Percentiles rank a stretch among this genome's conserved stretches.
Evolutionary conservation across 1,140 invertebrate species (phyloP).

Genomic region (Prorops nasuta): DNA sequence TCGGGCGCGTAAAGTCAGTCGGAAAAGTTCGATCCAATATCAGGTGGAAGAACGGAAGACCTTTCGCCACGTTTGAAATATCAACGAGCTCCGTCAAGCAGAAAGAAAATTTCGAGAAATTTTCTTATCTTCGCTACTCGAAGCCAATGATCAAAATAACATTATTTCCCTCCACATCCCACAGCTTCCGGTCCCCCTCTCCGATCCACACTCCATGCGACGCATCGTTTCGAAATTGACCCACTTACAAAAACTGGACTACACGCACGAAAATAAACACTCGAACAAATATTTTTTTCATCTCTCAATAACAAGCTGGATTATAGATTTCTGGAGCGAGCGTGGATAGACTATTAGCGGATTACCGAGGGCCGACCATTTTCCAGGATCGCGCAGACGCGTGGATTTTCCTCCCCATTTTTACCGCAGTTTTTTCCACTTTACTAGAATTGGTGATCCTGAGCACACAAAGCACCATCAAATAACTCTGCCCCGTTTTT

Average conservation of each 20-base stretch:
- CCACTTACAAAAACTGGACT: too few species aligned
- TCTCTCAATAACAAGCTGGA: too few species aligned
- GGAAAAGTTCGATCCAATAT: constrained; percentile 2
- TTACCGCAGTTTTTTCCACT: too few species aligned
- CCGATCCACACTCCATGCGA: background rate
- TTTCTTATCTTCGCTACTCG: constrained; percentile 8
- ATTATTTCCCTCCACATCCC: background rate
- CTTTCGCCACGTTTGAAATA: constrained; percentile 16
- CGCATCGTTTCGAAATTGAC: background rate
- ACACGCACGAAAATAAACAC: background rate
- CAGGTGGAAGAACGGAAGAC: background rate
- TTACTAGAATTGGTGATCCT: too few species aligned
- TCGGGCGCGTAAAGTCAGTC: constrained; percentile 4
- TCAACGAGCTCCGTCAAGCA: constrained; percentile 2
- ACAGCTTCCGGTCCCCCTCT: background rate
- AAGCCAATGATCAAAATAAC: constrained; percentile 1
- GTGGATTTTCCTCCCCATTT: too few species aligned
- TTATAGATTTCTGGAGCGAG: constrained; percentile 43
- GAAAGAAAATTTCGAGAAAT: constrained; percentile 12
- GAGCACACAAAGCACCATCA: too few species aligned
- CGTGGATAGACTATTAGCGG: constrained; percentile 45
- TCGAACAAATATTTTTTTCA: background rate
- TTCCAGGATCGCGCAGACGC: constrained; percentile 33
- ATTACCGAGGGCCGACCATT: constrained; percentile 45
- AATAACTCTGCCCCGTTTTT: too few species aligned